Percentiles rank a stretch among this genome's conserved stretches.
phyloP scores from a whole-genome alignment of 2,797 vertebrate species.

The Amblyraja radiata region DNA sequence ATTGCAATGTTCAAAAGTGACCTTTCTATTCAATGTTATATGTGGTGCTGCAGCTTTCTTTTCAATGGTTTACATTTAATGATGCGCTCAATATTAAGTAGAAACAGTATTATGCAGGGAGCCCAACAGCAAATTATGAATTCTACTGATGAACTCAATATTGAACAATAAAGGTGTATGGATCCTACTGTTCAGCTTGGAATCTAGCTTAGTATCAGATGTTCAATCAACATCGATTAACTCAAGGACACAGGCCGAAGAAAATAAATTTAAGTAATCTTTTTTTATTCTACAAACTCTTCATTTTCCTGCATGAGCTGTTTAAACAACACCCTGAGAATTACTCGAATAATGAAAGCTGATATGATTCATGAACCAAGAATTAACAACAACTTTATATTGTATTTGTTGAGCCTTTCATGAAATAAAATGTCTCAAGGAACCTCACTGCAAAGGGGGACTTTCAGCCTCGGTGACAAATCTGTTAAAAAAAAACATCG shows the following conservation, averaged over 20 bases:
- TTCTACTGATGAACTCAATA: not conserved
- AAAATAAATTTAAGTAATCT: not conserved
- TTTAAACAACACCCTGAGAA: not conserved
- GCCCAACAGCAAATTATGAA: not conserved
- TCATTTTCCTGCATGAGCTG: not conserved
- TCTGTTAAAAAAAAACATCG: not conserved
- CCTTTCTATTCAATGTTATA: not conserved
- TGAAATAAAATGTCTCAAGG: not conserved
- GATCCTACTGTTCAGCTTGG: not conserved
- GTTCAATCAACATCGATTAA: not conserved
- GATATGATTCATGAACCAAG: not conserved
- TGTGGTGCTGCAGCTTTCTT: not conserved
- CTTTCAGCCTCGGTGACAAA: too few species aligned
- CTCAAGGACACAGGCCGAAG: not conserved
- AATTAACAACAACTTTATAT: not conserved
- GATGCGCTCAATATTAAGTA: not conserved
- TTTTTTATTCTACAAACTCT: not conserved
- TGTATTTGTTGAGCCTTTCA: not conserved
- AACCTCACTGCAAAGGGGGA: not conserved
- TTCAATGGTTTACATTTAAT: not conserved
- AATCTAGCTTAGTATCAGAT: not conserved
- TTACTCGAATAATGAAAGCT: not conserved
- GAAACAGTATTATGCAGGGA: not conserved
- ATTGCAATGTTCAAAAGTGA: not conserved
- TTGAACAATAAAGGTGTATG: not conserved